Percentiles rank a stretch among this genome's conserved stretches.
These are phyloP conservation scores for Rhizomys pruinosus DNA, from an alignment of 2,113 vertebrate genomes.

Conservation along the genomic window DNA sequence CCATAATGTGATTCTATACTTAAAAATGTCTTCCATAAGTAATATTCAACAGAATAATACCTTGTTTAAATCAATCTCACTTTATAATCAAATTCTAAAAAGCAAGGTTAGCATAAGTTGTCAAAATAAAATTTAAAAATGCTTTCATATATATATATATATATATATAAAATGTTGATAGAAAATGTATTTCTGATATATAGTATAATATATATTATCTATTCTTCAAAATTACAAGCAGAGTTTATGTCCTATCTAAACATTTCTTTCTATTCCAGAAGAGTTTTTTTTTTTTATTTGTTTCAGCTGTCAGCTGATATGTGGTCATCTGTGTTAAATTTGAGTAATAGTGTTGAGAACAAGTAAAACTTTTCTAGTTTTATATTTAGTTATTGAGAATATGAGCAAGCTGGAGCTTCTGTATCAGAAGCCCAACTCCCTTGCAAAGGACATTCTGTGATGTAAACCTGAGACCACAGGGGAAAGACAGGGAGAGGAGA, in stretches of 20 bases:
- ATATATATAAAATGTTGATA: not conserved
- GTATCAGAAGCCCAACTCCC: not conserved
- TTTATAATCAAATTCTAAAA: constrained; percentile 14
- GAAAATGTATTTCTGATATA: not conserved
- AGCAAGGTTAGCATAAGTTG: not conserved
- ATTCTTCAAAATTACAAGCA: not conserved
- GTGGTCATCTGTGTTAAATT: not conserved
- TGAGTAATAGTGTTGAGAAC: not conserved
- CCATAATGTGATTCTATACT: constrained; percentile 28
- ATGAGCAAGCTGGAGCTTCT: not conserved
- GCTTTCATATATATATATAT: not conserved
- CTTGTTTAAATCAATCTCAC: not conserved
- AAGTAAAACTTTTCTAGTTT: not conserved
- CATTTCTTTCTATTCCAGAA: not conserved
- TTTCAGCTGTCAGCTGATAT: not conserved
- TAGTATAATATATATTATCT: not conserved
- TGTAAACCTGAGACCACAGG: not conserved
- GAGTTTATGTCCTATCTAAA: not conserved
- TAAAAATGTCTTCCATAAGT: constrained; percentile 21
- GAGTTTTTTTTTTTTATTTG: not conserved
- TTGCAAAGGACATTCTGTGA: not conserved
- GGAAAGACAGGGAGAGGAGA: not conserved
- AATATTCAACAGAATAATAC: not conserved
- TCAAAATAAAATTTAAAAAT: not conserved
- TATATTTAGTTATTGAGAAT: not conserved